Conservation (phyloP, 2,113 vertebrate genomes). For the Sceloporus undulatus region DNA sequence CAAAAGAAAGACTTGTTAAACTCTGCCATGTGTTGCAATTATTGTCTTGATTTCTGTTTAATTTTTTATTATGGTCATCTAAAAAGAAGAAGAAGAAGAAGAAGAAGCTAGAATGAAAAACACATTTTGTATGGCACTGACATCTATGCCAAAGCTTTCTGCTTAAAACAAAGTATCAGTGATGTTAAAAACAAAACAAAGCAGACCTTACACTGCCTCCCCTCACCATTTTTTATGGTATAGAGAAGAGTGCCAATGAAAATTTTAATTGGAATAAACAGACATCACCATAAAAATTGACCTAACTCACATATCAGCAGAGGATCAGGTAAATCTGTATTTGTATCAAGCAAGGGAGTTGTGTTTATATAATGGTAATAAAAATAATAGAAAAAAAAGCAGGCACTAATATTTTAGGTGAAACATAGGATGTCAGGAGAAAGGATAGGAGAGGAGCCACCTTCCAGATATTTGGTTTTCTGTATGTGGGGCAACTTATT, state of each 20-base stretch:
- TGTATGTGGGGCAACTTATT: not conserved
- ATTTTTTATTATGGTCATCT: constrained; percentile 12
- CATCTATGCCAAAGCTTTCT: not conserved
- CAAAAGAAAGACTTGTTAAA: constrained; percentile 14
- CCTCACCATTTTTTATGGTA: not conserved
- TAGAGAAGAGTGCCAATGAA: not conserved
- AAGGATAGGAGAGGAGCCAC: not conserved
- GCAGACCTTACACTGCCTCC: not conserved
- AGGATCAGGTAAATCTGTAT: not conserved
- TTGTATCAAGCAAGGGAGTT: not conserved
- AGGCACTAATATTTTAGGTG: not conserved
- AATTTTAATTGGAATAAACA: not conserved
- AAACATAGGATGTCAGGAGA: not conserved
- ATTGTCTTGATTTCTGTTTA: constrained; percentile 18
- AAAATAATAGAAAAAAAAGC: too few relatives aligned
- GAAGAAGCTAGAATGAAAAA: not conserved
- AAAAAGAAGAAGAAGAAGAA: too few relatives aligned
- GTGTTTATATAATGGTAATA: too few relatives aligned
- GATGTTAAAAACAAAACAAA: not conserved
- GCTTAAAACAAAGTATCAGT: not conserved
- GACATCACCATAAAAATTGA: not conserved
- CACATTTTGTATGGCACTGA: not conserved
- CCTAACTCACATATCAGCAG: not conserved
- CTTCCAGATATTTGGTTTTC: not conserved
- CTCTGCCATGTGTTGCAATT: constrained; percentile 14